Conservation (phyloP, 1,140 invertebrate genomes). For the Drosophila ohnishii region DNA sequence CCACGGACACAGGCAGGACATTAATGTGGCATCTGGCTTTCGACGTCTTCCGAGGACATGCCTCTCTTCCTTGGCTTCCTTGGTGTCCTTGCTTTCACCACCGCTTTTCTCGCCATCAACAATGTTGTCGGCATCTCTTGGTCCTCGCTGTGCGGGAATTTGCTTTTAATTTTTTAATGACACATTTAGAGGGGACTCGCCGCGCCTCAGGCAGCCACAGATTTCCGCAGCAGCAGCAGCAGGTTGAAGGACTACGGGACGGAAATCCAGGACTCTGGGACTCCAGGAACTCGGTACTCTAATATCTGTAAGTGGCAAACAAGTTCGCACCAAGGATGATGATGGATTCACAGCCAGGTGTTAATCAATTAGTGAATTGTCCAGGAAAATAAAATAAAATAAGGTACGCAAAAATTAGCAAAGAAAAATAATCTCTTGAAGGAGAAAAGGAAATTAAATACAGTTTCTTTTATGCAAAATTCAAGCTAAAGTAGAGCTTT, state of each 20-base stretch:
- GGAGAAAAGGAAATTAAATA: slow-evolving; percentile 3
- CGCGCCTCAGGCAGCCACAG: slow-evolving; percentile 3
- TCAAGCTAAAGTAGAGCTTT: background rate
- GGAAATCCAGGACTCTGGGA: background rate
- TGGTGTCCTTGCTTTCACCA: too few species aligned
- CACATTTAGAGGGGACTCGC: slow-evolving; percentile 49
- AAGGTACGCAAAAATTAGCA: background rate
- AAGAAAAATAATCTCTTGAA: too few species aligned
- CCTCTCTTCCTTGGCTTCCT: background rate
- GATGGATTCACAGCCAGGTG: slow-evolving; percentile 58
- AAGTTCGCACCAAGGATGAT: slow-evolving; percentile 41
- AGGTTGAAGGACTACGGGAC: too few species aligned
- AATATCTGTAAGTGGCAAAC: slow-evolving; percentile 58
- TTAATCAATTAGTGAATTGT: slow-evolving; percentile 56
- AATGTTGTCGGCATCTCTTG: slow-evolving; percentile 56
- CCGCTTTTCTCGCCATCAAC: slow-evolving; percentile 24
- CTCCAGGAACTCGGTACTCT: background rate
- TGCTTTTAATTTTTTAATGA: slow-evolving; percentile 78
- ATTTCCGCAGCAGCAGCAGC: background rate
- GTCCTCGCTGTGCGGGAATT: slow-evolving; percentile 49
- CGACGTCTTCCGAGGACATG: slow-evolving; percentile 25
- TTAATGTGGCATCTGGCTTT: slow-evolving; percentile 43
- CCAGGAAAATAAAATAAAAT: background rate
- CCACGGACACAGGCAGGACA: slow-evolving; percentile 16
- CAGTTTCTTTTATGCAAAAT: background rate